A percentile compares a stretch with the other conserved stretches of the same genome.
These are phyloP conservation scores for Darevskia nairensis DNA, from an alignment of 2,797 vertebrate genomes.

Conservation along the genomic window DNA sequence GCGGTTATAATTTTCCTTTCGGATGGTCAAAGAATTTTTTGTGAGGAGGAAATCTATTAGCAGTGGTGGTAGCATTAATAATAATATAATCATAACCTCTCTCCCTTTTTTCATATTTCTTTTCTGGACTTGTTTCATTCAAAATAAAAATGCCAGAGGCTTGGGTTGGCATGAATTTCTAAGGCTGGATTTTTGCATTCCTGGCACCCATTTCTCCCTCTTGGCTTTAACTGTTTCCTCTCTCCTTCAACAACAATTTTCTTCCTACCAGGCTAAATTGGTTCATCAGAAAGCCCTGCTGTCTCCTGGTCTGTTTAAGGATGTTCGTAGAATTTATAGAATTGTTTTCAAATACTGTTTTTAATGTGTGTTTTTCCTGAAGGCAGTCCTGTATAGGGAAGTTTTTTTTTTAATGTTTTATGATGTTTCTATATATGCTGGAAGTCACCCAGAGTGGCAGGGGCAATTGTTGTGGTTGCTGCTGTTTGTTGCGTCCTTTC, in stretches of 20 bases:
- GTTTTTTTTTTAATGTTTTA: too few relatives aligned
- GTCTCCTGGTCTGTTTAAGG: not conserved
- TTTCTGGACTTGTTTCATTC: not conserved
- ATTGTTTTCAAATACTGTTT: not conserved
- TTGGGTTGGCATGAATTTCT: slow-evolving; percentile 4
- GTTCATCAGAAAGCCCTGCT: not conserved
- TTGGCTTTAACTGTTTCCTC: slow-evolving; percentile 15
- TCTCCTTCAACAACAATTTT: not conserved
- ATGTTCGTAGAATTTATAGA: not conserved
- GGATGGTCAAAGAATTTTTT: not conserved
- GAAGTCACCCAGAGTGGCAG: too few relatives aligned
- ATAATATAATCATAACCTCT: too few relatives aligned
- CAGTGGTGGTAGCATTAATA: too few relatives aligned
- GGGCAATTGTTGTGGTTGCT: too few relatives aligned
- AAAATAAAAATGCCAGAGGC: slow-evolving; percentile 13
- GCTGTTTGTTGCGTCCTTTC: too few relatives aligned
- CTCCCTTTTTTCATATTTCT: slow-evolving; percentile 9
- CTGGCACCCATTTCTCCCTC: not conserved
- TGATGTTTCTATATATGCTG: too few relatives aligned
- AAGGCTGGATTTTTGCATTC: slow-evolving; percentile 14
- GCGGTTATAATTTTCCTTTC: not conserved
- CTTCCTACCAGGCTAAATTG: not conserved
- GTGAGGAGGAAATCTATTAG: not conserved
- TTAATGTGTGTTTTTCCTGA: too few relatives aligned
- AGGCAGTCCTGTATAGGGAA: too few relatives aligned